Conservation (phyloP, 2,888 invertebrate genomes). For the Protodeltote pygarga region DNA sequence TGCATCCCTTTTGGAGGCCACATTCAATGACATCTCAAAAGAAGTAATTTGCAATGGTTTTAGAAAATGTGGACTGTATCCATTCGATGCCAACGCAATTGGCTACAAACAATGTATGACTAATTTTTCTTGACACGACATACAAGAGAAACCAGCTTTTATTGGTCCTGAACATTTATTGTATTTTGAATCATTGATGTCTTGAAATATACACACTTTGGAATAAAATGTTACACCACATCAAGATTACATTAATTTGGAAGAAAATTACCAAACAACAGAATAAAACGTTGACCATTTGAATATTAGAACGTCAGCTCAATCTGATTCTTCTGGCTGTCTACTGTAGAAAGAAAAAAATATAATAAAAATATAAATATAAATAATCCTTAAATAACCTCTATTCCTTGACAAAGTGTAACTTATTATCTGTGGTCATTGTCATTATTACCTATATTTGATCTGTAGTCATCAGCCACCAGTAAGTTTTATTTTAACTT, state of each 20-base stretch:
- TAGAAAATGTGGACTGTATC: conserved; percentile 10
- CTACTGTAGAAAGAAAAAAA: too few relatives aligned
- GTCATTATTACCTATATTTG: too few relatives aligned
- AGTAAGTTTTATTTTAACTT: too few relatives aligned
- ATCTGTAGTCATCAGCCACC: too few relatives aligned
- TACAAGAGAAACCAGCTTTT: too few relatives aligned
- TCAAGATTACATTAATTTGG: conserved; percentile 12
- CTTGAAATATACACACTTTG: conserved; percentile 24
- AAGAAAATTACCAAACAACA: conserved; percentile 24
- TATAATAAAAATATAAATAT: too few relatives aligned
- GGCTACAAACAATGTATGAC: not conserved
- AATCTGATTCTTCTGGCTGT: conserved; percentile 23
- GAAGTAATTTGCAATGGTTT: conserved; percentile 14
- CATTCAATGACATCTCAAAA: not conserved
- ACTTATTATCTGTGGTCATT: too few relatives aligned
- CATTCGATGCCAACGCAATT: not conserved
- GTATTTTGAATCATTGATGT: conserved; percentile 37
- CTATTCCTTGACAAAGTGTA: too few relatives aligned
- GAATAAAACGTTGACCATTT: conserved; percentile 24
- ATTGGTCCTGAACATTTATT: conserved; percentile 33
- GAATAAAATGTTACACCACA: conserved; percentile 24
- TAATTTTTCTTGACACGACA: not conserved
- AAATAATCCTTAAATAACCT: too few relatives aligned
- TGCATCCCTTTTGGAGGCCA: not conserved
- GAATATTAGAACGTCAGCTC: conserved; percentile 21